These are phyloP conservation scores for Thereva nobilitata DNA, from an alignment of 2,888 invertebrate species.

Conservation along the genomic window DNA sequence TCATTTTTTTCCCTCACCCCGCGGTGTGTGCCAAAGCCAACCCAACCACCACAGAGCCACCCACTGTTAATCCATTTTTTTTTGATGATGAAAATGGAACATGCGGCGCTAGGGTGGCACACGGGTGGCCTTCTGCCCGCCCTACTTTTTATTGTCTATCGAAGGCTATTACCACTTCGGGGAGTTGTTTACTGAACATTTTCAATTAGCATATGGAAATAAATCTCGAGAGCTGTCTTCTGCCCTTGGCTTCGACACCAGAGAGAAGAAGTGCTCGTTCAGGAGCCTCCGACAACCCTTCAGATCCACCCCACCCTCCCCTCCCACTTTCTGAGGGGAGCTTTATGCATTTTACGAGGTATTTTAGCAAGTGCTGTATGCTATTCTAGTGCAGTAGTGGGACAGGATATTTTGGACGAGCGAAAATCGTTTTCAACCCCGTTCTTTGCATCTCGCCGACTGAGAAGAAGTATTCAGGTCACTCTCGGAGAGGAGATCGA, in stretches of 20 bases:
- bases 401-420: too few relatives aligned
- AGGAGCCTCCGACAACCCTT: neutral
- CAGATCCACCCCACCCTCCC: neutral
- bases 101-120: too few relatives aligned
- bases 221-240: slow-evolving; percentile 1
- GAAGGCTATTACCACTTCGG: slow-evolving; percentile 9
- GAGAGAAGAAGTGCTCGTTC: neutral
- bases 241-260: neutral
- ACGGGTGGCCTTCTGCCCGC: too few relatives aligned
- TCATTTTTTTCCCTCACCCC: neutral
- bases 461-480: neutral
- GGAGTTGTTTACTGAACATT: slow-evolving; percentile 17
- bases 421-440: too few relatives aligned
- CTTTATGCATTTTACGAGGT: too few relatives aligned
- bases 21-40: neutral
- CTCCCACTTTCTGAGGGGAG: too few relatives aligned
- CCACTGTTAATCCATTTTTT: neutral
- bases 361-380: too few relatives aligned
- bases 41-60: too few relatives aligned
- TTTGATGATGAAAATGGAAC: too few relatives aligned
- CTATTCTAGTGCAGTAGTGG: too few relatives aligned
- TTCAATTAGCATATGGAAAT: slow-evolving; percentile 29
- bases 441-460: too few relatives aligned
- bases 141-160: slow-evolving; percentile 9
- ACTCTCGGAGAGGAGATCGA: neutral